phyloP scores from a whole-genome alignment of 1,140 invertebrate species.

The Drosophila auraria region DNA sequence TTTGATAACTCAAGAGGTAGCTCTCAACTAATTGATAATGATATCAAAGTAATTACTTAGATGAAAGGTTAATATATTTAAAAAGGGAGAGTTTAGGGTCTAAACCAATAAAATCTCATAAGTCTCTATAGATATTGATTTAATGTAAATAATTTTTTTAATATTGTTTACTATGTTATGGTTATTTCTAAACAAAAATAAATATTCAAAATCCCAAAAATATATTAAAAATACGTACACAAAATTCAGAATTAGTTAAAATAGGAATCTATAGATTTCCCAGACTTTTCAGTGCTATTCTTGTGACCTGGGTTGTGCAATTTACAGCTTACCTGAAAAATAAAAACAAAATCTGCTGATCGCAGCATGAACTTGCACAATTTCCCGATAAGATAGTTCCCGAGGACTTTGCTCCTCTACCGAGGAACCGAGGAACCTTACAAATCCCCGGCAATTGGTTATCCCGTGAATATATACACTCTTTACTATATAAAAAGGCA shows the following conservation, averaged over 20 bases:
- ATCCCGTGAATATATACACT: not conserved
- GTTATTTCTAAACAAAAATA: not conserved
- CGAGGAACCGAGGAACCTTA: not conserved
- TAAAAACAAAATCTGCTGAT: slow-evolving; percentile 12
- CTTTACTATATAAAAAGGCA: no score
- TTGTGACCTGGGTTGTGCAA: not conserved
- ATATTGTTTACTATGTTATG: not conserved
- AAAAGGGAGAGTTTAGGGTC: no score
- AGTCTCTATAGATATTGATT: not conserved
- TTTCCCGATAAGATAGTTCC: slow-evolving; percentile 36
- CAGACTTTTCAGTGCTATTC: not conserved
- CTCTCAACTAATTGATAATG: not conserved
- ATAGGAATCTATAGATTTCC: not conserved
- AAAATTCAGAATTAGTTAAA: not conserved
- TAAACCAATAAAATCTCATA: no score
- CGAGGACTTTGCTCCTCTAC: slow-evolving; percentile 1
- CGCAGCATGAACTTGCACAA: slow-evolving; percentile 43
- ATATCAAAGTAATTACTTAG: not conserved
- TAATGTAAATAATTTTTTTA: no score
- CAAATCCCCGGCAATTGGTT: slow-evolving; percentile 6
- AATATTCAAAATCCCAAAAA: no score
- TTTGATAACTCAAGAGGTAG: not conserved
- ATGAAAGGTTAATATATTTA: no score
- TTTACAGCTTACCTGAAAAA: slow-evolving; percentile 3
- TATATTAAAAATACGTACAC: no score